Evolutionary conservation across 2,113 vertebrate species (phyloP).

Genomic region (Motacilla alba): DNA sequence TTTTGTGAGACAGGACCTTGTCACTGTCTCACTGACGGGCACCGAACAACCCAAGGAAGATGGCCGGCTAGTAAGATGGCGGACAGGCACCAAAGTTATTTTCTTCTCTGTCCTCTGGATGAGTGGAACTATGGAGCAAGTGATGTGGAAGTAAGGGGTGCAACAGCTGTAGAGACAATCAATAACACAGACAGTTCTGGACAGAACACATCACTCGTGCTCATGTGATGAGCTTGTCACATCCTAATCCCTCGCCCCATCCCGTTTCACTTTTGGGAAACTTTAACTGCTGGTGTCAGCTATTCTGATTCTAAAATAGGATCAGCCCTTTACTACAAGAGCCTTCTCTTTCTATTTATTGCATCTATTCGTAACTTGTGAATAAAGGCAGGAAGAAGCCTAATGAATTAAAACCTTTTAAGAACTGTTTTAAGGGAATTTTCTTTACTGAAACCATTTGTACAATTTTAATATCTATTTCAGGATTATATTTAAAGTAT

Average conservation of each 20-base stretch:
- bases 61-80: constrained; percentile 66
- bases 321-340: constrained; percentile 79
- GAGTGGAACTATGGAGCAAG: constrained; percentile 75
- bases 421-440: constrained; percentile 74
- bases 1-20: constrained; percentile 50
- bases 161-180: constrained; percentile 83
- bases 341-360: constrained; percentile 82
- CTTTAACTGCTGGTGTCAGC: constrained; percentile 90
- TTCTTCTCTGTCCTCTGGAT: constrained; percentile 79
- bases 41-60: constrained; percentile 68
- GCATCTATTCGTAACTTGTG: constrained; percentile 74
- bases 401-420: constrained; percentile 77
- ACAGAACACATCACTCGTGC: constrained; percentile 94
- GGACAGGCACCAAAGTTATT: constrained; percentile 82
- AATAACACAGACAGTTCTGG: constrained; percentile 87
- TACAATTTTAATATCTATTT: constrained; percentile 76
- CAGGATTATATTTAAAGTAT: constrained; percentile 82
- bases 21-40: constrained; percentile 56
- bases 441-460: constrained; percentile 71
- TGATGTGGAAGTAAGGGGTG: constrained; percentile 78
- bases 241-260: constrained; percentile 88
- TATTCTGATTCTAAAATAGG: constrained; percentile 89
- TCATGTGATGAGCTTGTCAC: constrained; percentile 95
- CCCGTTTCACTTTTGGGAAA: constrained; percentile 90
- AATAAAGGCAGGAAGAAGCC: constrained; percentile 75